A percentile compares a stretch with the other conserved stretches of the same genome.
phyloP scores from a whole-genome alignment of 64 coral and sea anemone genomes.

The Trachythela sp. region DNA sequence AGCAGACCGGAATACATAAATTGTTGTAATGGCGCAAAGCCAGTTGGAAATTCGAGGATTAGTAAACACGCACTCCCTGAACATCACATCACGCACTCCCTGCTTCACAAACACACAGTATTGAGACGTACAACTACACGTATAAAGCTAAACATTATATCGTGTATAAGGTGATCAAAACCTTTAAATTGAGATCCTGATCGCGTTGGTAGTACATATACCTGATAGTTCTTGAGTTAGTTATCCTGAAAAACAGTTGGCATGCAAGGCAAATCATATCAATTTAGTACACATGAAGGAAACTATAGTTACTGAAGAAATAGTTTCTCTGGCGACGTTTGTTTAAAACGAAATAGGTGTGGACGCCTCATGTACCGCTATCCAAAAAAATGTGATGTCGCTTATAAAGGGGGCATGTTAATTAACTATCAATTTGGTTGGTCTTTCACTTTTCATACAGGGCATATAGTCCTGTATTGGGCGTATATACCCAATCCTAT shows the following conservation, averaged over 20 bases:
- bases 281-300: conserved; percentile 1
- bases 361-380: neutral
- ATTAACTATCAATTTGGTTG: neutral
- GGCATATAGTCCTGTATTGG: too few relatives aligned
- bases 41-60: too few relatives aligned
- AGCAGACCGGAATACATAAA: too few relatives aligned
- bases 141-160: neutral
- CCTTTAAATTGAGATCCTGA: neutral
- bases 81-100: neutral
- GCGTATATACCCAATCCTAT: neutral
- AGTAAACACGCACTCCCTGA: neutral
- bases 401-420: neutral
- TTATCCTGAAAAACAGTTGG: conserved; percentile 9
- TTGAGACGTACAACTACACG: neutral
- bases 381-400: neutral
- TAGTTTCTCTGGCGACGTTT: neutral
- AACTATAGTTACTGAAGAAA: neutral
- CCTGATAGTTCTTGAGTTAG: conserved; percentile 10
- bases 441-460: too few relatives aligned
- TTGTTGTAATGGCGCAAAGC: too few relatives aligned
- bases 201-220: conserved; percentile 9
- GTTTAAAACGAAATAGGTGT: neutral
- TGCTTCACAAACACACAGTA: neutral
- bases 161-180: conserved; percentile 4
- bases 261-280: neutral